Conservation (phyloP, 2,797 vertebrate species). For the Lacerta bilineata region DNA sequence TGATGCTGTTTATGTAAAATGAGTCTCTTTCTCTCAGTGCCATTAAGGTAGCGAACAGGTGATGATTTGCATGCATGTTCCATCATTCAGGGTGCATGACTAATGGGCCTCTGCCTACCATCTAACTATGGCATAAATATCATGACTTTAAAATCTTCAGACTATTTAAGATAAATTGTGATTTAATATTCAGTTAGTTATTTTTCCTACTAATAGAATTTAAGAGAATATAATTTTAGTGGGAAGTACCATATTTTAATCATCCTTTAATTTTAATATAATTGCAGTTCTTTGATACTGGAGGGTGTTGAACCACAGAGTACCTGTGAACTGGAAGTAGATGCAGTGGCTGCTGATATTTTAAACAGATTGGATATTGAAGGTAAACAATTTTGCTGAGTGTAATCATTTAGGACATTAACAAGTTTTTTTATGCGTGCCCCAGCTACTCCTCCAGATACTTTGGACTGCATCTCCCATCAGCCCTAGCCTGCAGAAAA, state of each 20-base stretch:
- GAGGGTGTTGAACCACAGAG: slow-evolving; percentile 91
- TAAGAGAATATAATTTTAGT: slow-evolving; percentile 25
- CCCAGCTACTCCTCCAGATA: too few species aligned
- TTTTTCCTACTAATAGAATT: not conserved
- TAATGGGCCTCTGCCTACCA: not conserved
- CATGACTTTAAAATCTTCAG: not conserved
- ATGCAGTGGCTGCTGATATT: slow-evolving; percentile 95
- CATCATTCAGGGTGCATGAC: not conserved
- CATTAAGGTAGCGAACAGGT: not conserved
- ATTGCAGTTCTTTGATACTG: slow-evolving; percentile 90
- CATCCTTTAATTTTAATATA: slow-evolving; percentile 59
- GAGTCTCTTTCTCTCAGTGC: not conserved
- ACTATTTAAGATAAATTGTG: slow-evolving; percentile 15
- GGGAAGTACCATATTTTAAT: slow-evolving; percentile 47
- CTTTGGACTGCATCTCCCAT: too few species aligned
- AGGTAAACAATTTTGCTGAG: slow-evolving; percentile 80
- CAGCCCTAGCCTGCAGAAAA: too few species aligned
- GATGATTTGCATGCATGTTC: not conserved
- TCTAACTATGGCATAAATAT: not conserved
- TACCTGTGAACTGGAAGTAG: slow-evolving; percentile 97
- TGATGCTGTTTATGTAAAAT: not conserved
- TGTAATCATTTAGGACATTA: slow-evolving; percentile 17
- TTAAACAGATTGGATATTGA: slow-evolving; percentile 97
- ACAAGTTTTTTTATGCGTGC: not conserved
- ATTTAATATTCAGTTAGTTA: slow-evolving; percentile 39